phyloP scores from a whole-genome alignment of 2,888 invertebrate genomes.

The Nycteola revayana region DNA sequence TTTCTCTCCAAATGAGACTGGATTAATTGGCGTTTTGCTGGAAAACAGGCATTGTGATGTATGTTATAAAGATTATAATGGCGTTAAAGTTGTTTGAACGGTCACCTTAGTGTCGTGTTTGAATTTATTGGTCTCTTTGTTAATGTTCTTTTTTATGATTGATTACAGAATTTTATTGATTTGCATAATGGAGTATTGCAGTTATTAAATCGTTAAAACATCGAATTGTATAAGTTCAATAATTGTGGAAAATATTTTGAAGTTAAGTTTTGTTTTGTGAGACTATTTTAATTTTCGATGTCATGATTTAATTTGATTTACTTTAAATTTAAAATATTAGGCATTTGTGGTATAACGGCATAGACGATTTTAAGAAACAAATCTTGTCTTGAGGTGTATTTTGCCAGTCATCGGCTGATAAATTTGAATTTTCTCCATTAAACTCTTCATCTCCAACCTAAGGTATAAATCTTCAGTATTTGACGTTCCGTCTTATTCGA shows the following conservation, averaged over 20 bases:
- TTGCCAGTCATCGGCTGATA: slow-evolving; percentile 37
- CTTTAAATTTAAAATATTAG: no score
- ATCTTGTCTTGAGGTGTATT: slow-evolving; percentile 21
- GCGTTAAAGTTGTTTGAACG: slow-evolving; percentile 11
- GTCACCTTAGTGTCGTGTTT: slow-evolving; percentile 15
- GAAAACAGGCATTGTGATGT: slow-evolving; percentile 24
- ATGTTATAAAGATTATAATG: slow-evolving; percentile 28
- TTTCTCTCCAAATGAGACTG: slow-evolving; percentile 45
- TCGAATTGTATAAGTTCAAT: no score
- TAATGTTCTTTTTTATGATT: neutral
- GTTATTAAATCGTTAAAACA: no score
- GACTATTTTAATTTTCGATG: no score
- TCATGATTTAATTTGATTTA: no score
- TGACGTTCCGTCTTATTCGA: slow-evolving; percentile 34
- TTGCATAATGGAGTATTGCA: no score
- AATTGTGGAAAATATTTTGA: no score
- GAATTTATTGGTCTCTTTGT: slow-evolving; percentile 21
- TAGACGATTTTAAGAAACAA: no score
- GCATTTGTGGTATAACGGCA: no score
- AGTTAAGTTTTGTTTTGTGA: no score
- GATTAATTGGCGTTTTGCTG: slow-evolving; percentile 33
- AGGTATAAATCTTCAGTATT: slow-evolving; percentile 39
- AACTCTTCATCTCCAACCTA: slow-evolving; percentile 20
- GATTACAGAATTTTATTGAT: no score
- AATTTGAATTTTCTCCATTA: slow-evolving; percentile 41